phyloP scores from a whole-genome alignment of 2,797 vertebrate species.

The Cynodonichthys magdalenae region DNA sequence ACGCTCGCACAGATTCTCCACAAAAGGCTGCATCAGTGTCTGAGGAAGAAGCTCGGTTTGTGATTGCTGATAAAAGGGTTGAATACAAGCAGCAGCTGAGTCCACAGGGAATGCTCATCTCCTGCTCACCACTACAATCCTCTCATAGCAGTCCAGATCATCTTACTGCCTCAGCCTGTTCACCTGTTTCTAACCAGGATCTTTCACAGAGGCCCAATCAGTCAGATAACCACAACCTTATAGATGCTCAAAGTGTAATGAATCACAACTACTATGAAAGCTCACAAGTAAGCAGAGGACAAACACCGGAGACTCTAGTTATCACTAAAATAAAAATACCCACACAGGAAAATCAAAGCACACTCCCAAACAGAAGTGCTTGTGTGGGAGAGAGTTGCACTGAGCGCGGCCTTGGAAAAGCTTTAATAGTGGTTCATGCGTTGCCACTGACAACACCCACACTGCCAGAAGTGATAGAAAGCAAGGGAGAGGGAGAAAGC shows the following conservation, averaged over 20 bases:
- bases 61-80: constrained; percentile 52
- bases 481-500: constrained; percentile 73
- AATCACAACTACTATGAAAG: constrained; percentile 44
- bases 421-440: constrained; percentile 73
- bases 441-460: constrained; percentile 85
- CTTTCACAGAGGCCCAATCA: constrained; percentile 51
- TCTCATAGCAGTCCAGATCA: constrained; percentile 58
- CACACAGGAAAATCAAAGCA: constrained; percentile 50
- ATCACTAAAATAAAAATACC: constrained; percentile 52
- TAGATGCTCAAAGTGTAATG: constrained; percentile 42
- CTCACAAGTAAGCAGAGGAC: constrained; percentile 43
- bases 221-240: constrained; percentile 54
- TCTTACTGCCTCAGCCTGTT: constrained; percentile 67
- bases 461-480: constrained; percentile 81
- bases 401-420: constrained; percentile 75
- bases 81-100: constrained; percentile 73
- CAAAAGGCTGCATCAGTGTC: constrained; percentile 25
- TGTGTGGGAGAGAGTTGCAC: constrained; percentile 71
- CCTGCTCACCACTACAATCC: constrained; percentile 46
- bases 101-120: constrained; percentile 48
- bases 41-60: constrained; percentile 16
- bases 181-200: constrained; percentile 55
- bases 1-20: constrained; percentile 20
- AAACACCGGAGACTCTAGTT: constrained; percentile 48
- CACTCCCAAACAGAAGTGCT: constrained; percentile 54